Conservation (phyloP, 2,888 invertebrate species). For the Clistopyga incitator region DNA sequence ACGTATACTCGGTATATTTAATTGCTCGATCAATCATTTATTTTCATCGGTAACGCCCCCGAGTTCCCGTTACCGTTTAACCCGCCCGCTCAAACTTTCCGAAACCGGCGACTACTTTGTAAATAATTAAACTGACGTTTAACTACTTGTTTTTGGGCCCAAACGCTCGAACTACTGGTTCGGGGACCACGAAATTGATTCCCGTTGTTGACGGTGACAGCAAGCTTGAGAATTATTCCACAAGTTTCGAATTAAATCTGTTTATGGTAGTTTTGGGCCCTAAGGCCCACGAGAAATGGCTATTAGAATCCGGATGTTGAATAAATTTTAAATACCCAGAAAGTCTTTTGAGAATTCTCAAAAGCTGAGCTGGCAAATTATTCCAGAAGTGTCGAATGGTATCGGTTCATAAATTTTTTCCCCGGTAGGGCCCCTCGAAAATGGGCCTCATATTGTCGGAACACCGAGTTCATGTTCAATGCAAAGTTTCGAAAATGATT, state of each 20-base stretch:
- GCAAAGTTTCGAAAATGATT: neutral
- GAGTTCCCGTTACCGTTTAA: constrained; percentile 41
- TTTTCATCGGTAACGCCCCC: constrained; percentile 63
- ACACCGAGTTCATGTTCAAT: too few relatives aligned
- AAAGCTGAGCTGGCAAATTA: too few relatives aligned
- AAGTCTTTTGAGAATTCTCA: too few relatives aligned
- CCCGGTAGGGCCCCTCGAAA: too few relatives aligned
- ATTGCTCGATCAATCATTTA: constrained; percentile 83
- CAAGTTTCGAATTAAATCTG: neutral
- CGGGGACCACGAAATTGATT: neutral
- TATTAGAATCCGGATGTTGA: too few relatives aligned
- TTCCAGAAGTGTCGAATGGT: too few relatives aligned
- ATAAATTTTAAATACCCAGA: too few relatives aligned
- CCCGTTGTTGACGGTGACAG: neutral
- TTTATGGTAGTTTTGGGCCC: neutral
- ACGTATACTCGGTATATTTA: constrained; percentile 80
- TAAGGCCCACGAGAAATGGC: neutral
- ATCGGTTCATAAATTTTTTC: too few relatives aligned
- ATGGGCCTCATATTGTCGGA: too few relatives aligned
- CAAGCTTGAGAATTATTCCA: neutral
- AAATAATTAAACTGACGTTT: constrained; percentile 12
- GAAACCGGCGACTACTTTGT: constrained; percentile 10
- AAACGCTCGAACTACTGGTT: neutral
- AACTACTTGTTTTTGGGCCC: constrained; percentile 3
- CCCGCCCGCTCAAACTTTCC: constrained; percentile 3